These are phyloP conservation scores for Plemyria rubiginata DNA, from an alignment of 2,888 invertebrate genomes.

Conservation along the genomic window DNA sequence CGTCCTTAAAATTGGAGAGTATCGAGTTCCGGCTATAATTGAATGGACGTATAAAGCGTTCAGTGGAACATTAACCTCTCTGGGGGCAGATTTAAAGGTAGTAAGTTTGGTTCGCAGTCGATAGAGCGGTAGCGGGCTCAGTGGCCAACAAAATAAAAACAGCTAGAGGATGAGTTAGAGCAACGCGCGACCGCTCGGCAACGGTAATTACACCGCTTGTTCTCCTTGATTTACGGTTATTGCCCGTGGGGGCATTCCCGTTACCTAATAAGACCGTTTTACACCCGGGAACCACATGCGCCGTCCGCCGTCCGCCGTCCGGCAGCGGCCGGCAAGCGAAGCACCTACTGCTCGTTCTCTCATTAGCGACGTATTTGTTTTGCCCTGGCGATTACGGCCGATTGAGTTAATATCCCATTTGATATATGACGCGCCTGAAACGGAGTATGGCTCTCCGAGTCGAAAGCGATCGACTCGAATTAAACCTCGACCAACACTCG, in stretches of 20 bases:
- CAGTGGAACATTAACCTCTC: constrained; percentile 76
- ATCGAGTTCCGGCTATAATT: constrained; percentile 65
- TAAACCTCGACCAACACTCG: constrained; percentile 52
- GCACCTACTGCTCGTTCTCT: constrained; percentile 76
- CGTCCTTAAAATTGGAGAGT: constrained; percentile 50
- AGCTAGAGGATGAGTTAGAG: constrained; percentile 82
- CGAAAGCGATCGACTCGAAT: constrained; percentile 54
- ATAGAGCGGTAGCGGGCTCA: constrained; percentile 77
- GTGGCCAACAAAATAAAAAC: constrained; percentile 83
- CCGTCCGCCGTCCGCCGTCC: constrained; percentile 56
- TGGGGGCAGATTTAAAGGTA: constrained; percentile 80
- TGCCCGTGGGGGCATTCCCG: constrained; percentile 84
- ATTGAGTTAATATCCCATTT: constrained; percentile 78
- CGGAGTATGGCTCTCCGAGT: constrained; percentile 61
- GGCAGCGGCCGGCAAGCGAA: constrained; percentile 38
- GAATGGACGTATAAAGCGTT: constrained; percentile 74
- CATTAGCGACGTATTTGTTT: constrained; percentile 80
- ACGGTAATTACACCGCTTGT: constrained; percentile 86
- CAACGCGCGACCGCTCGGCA: constrained; percentile 80
- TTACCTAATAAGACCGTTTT: constrained; percentile 85
- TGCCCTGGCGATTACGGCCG: constrained; percentile 74
- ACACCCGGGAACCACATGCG: constrained; percentile 81
- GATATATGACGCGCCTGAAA: constrained; percentile 71
- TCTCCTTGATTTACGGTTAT: constrained; percentile 86
- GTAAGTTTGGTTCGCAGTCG: constrained; percentile 78